phyloP scores from a whole-genome alignment of 1,140 invertebrate genomes.

The Colletes gigas region DNA sequence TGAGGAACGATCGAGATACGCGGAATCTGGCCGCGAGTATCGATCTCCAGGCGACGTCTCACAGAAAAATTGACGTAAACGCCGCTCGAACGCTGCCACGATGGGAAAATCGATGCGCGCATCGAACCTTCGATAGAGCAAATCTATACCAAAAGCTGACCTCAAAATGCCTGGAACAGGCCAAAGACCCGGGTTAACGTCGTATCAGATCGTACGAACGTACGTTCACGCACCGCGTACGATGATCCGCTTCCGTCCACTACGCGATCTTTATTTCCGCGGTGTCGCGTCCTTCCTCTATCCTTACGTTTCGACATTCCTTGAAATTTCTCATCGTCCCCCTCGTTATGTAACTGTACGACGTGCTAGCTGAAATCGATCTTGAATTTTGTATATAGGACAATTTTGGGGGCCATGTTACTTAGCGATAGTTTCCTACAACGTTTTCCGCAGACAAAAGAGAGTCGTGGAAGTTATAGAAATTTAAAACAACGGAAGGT shows the following conservation, averaged over 20 bases:
- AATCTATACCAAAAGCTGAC: slow-evolving; percentile 63
- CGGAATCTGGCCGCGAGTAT: slow-evolving; percentile 20
- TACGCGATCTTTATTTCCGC: not conserved
- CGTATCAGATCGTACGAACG: not conserved
- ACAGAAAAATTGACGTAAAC: slow-evolving; percentile 43
- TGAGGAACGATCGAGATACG: slow-evolving; percentile 14
- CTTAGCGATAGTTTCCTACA: not conserved
- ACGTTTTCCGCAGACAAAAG: not conserved
- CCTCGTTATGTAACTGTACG: slow-evolving; percentile 10
- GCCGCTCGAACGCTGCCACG: slow-evolving; percentile 27
- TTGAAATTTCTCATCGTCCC: not conserved
- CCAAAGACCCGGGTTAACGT: slow-evolving; percentile 50
- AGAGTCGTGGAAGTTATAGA: not conserved
- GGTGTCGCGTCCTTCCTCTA: no score
- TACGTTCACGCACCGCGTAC: no score
- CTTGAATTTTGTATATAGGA: slow-evolving; percentile 23
- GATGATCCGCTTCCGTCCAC: not conserved
- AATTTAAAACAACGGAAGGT: not conserved
- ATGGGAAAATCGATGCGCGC: slow-evolving; percentile 66
- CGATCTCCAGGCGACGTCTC: slow-evolving; percentile 34
- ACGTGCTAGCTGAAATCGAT: slow-evolving; percentile 22
- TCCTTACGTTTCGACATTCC: not conserved
- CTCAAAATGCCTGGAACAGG: slow-evolving; percentile 47
- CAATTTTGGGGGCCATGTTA: slow-evolving; percentile 22
- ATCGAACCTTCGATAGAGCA: slow-evolving; percentile 48